Evolutionary conservation across 1,140 invertebrate genomes (phyloP), one percentile per base, ranked within the genome.

Genomic region (Colletes gigas): DNA sequence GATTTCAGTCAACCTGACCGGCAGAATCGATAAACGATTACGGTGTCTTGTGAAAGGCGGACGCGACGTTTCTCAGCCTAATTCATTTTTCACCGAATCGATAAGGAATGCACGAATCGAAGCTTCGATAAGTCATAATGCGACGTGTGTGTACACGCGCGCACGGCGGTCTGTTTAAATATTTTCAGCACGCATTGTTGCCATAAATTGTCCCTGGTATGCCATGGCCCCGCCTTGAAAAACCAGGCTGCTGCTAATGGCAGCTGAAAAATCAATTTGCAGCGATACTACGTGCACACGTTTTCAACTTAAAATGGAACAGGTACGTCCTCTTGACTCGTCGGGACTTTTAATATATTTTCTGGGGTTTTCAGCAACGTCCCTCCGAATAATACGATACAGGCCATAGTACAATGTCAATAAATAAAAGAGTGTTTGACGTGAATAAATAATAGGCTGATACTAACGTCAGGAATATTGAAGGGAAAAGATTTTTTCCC

Each of bases 1-100:
- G 5, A 19, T 19, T 59, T 0, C 6, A n/a, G 62, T 14, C n/a
- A 21, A 21, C 3, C 9, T 14, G 4, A 4, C 2, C n/a, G 19
- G 7, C 14, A 17, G 10, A 62, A n/a, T 71, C 44, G 66, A 70
- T 71, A 71, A 71, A 14, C 57, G 67, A 78, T 78, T 63, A 54
- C 1, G 47, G 14, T 19, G 21, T 70, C 12, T 44, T 6, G 12
- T 14, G 21, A n/a, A 50, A 9, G 75, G 19, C 30, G 15, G 4
- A 44, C 60, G 12, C 19, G 17, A 52, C 59, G 10, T 17, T 17
- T 54, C 47, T 3, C 5, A 12, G 8, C 39, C 39, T 17, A 5
- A 21, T 59, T 50, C 7, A 39, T 71, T 70, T 69, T 15, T 66
- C 44, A 8, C 3, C 3, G 63, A 17, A 66, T 66, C 63, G 63